A percentile compares a stretch with the other conserved stretches of the same genome.
Conservation (phyloP, 2,113 vertebrate species). For the Clupea harengus region DNA sequence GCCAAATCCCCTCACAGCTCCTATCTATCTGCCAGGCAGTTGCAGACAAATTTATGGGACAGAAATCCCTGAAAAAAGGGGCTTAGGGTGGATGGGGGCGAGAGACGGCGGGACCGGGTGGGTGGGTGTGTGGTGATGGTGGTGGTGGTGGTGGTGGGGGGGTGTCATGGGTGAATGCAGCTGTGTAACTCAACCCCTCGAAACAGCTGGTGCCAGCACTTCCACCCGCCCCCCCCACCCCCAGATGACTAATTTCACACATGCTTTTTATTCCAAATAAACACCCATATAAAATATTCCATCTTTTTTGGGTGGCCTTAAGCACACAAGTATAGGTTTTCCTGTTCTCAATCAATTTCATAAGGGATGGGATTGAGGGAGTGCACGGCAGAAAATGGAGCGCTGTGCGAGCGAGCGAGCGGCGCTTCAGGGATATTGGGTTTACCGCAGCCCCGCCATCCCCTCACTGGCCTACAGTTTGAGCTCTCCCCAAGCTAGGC, state of each 20-base stretch:
- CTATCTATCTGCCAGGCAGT: constrained; percentile 37
- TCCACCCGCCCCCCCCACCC: constrained; percentile 27
- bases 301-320: constrained; percentile 44
- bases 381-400: not conserved
- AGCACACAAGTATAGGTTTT: constrained; percentile 40
- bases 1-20: constrained; percentile 15
- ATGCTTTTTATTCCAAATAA: constrained; percentile 50
- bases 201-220: constrained; percentile 53
- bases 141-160: not conserved
- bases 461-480: not conserved
- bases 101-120: not conserved
- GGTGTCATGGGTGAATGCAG: constrained; percentile 40
- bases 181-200: constrained; percentile 52
- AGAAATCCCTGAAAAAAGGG: constrained; percentile 38
- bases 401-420: not conserved
- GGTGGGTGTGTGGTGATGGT: not conserved
- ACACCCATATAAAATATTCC: constrained; percentile 43
- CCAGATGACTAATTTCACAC: constrained; percentile 5
- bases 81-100: not conserved
- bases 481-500: not conserved
- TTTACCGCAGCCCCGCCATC: constrained; percentile 1
- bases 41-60: constrained; percentile 39
- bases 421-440: constrained; percentile 17
- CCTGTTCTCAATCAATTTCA: constrained; percentile 48
- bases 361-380: constrained; percentile 21